Conservation (phyloP, 2,888 invertebrate genomes). For the Caenorhabditis afra region DNA sequence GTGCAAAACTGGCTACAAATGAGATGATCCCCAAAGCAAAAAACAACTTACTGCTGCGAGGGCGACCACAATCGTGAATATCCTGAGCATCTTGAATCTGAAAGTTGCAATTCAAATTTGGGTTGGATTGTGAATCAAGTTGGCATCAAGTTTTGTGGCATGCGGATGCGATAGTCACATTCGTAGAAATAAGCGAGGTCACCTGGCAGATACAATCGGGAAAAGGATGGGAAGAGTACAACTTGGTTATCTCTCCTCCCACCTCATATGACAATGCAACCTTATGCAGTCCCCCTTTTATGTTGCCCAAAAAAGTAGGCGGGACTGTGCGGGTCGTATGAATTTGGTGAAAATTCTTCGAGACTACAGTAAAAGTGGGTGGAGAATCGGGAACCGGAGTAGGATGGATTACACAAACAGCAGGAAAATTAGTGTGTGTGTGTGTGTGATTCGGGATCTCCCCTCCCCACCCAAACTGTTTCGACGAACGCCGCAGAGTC, state of each 20-base stretch:
- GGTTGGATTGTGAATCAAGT: not conserved
- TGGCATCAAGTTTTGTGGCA: too few species aligned
- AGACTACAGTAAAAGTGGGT: slow-evolving; percentile 21
- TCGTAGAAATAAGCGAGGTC: slow-evolving; percentile 50
- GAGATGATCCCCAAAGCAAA: not conserved
- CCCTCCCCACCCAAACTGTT: slow-evolving; percentile 6
- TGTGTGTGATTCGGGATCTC: slow-evolving; percentile 18
- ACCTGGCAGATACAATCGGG: slow-evolving; percentile 39
- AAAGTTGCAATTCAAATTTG: too few species aligned
- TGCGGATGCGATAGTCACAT: slow-evolving; percentile 13
- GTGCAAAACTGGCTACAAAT: not conserved
- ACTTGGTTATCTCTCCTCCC: slow-evolving; percentile 34
- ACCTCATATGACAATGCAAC: slow-evolving; percentile 45
- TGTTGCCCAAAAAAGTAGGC: slow-evolving; percentile 41
- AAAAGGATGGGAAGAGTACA: slow-evolving; percentile 46
- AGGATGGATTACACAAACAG: slow-evolving; percentile 11
- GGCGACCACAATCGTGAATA: slow-evolving; percentile 33
- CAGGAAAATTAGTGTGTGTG: not conserved
- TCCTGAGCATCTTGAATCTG: slow-evolving; percentile 44
- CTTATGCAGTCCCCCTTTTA: slow-evolving; percentile 40
- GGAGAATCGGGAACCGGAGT: slow-evolving; percentile 25
- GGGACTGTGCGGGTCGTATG: slow-evolving; percentile 1
- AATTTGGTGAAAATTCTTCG: slow-evolving; percentile 14
- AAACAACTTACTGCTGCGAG: slow-evolving; percentile 30
- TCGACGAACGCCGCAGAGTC: slow-evolving; percentile 46